Evolutionary conservation across 2,797 vertebrate genomes (phyloP).

Genomic region (Lepus townsendii): DNA sequence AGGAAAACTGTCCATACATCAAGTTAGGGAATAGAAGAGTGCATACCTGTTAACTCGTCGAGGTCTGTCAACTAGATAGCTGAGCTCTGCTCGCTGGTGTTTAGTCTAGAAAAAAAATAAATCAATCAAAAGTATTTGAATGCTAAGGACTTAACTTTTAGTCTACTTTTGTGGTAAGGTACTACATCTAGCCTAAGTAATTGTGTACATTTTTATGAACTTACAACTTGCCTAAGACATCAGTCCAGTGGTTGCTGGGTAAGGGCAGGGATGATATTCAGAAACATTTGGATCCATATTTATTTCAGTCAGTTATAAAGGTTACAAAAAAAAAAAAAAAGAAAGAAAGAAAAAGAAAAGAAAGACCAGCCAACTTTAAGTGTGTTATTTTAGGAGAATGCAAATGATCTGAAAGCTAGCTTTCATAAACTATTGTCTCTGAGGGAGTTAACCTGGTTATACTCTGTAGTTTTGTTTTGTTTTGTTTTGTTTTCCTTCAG

Average conservation of each 20-base stretch:
- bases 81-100: slow-evolving; percentile 98
- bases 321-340: not conserved
- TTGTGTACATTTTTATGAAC: slow-evolving; percentile 38
- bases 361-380: not conserved
- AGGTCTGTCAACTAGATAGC: slow-evolving; percentile 99
- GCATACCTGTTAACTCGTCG: slow-evolving; percentile 99
- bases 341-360: slow-evolving; percentile 3
- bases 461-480: not conserved
- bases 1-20: slow-evolving; percentile 26
- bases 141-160: slow-evolving; percentile 61
- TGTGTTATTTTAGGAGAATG: not conserved
- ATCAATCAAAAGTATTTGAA: slow-evolving; percentile 84
- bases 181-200: not conserved
- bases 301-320: slow-evolving; percentile 12
- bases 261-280: slow-evolving; percentile 22
- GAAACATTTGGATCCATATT: slow-evolving; percentile 22
- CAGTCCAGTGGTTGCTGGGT: not conserved
- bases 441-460: not conserved
- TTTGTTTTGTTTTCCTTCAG: not conserved
- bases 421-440: not conserved
- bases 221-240: slow-evolving; percentile 33
- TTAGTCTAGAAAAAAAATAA: slow-evolving; percentile 93
- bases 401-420: slow-evolving; percentile 10
- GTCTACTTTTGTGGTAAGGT: slow-evolving; percentile 17
- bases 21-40: slow-evolving; percentile 29